Conservation (phyloP, 2,888 invertebrate genomes). For the Prenolepis imparis region DNA sequence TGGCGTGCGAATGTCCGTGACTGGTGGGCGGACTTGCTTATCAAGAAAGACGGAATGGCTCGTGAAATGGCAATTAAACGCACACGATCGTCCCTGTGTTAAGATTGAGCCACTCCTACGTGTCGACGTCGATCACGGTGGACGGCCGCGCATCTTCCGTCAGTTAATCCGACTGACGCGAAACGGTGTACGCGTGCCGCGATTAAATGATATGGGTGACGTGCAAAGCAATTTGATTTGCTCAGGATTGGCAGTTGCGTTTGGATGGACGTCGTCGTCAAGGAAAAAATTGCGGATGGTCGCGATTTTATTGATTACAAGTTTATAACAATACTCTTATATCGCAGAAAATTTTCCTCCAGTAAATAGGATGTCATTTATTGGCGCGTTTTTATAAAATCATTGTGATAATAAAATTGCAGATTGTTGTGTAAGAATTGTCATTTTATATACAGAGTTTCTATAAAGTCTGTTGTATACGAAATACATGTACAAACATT, state of each 20-base stretch:
- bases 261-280: conserved; percentile 10
- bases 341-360: not conserved
- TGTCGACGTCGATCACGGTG: conserved; percentile 62
- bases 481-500: too few relatives aligned
- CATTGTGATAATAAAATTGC: too few relatives aligned
- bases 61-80: conserved; percentile 68
- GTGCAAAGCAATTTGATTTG: conserved; percentile 18
- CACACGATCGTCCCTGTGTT: conserved; percentile 61
- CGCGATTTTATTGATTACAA: not conserved
- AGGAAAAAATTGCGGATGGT: not conserved
- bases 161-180: conserved; percentile 52
- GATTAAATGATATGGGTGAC: conserved; percentile 42
- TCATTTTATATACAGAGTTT: too few relatives aligned
- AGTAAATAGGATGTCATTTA: not conserved
- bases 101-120: conserved; percentile 47
- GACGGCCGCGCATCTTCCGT: conserved; percentile 52
- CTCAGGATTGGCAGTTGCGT: conserved; percentile 47
- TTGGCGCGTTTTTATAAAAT: not conserved
- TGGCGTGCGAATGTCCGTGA: conserved; percentile 60
- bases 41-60: conserved; percentile 63
- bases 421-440: not conserved
- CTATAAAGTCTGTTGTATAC: too few relatives aligned
- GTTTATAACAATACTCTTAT: not conserved
- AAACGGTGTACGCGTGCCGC: conserved; percentile 27
- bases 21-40: conserved; percentile 55